Evolutionary conservation across 2,888 invertebrate species (phyloP), one percentile per base, ranked within the genome.

Genomic region (Pheosia tremula): DNA sequence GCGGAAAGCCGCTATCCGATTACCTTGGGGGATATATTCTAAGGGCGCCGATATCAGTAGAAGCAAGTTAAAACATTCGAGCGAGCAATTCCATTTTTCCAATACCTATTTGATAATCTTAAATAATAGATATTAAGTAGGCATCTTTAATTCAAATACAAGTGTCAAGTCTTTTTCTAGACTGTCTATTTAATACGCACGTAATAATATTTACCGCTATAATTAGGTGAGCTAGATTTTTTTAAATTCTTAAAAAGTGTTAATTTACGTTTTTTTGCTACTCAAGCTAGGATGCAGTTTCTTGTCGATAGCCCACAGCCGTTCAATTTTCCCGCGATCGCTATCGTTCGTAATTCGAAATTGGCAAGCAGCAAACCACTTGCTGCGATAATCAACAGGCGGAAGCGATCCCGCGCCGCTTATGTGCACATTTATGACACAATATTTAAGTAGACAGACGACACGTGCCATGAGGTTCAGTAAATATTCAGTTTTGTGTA

Each of bases 1-100:
- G 86, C 78, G 86, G 85, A 87, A 88, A 89, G 84, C 87, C 84
- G 84, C 84, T 89, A 87, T 89, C 87, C 82, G 86, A 88, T 89
- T 89, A 88, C 88, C 84, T 82, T 81, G 75, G 82, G 24, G 85
- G 85, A 84, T 88, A 81, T 87, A 82, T 86, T 86, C 84, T 77
- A 82, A 79, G 78, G 82, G 84, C 83, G 81, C 82, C 71, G 75
- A 74, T 71, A 71, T 76, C 67, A 52, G 43, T 67, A 49, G 76
- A 70, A 72, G 58, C 72, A 82, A 82, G 74, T 63, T 61, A 78
- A 58, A 68, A 75, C 69, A 71, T 69, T 11, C 60, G 45, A 72
- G 78, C 77, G 75, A 57, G 37, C 4, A 47, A 5, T 41, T 41
- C 8, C 6, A 41, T 2, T 41, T 41, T 24, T 41, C 41, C 41